A percentile compares a stretch with the other conserved stretches of the same genome.
Evolutionary conservation across 2,797 vertebrate species (phyloP).

Genomic region (Pelodytes ibericus): DNA sequence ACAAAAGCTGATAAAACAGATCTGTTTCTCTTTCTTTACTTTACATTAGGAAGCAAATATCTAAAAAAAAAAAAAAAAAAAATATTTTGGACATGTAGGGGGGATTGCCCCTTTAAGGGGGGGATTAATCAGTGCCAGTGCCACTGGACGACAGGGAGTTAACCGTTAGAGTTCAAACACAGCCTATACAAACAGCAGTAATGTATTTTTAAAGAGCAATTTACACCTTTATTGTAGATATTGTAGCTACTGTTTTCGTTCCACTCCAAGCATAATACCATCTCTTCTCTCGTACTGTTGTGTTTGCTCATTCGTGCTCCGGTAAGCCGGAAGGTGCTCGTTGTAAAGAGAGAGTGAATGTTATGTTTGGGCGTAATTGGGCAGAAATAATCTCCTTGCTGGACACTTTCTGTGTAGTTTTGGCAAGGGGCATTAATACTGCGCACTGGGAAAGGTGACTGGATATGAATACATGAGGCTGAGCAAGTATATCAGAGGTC

Average conservation of each 20-base stretch:
- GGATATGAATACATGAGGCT: too few relatives aligned
- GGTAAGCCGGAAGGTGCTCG: background rate
- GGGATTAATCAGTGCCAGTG: too few relatives aligned
- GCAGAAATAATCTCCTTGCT: background rate
- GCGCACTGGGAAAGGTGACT: too few relatives aligned
- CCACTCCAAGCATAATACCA: background rate
- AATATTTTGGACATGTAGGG: too few relatives aligned
- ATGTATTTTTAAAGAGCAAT: conserved; percentile 23
- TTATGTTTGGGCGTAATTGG: conserved; percentile 18
- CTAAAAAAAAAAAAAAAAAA: too few relatives aligned
- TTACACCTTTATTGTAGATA: conserved; percentile 15
- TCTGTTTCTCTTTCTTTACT: too few relatives aligned
- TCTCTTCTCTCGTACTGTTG: background rate
- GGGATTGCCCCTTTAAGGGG: too few relatives aligned
- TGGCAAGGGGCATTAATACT: background rate
- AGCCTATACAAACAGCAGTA: background rate
- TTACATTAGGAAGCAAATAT: too few relatives aligned
- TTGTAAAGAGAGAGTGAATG: background rate
- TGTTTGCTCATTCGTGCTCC: background rate
- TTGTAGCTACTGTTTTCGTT: conserved; percentile 16
- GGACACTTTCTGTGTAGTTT: background rate
- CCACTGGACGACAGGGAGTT: too few relatives aligned
- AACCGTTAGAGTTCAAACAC: background rate
- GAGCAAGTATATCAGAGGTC: too few relatives aligned
- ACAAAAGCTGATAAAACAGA: too few relatives aligned